phyloP scores from a whole-genome alignment of 2,888 invertebrate genomes.

The Leucania comma region DNA sequence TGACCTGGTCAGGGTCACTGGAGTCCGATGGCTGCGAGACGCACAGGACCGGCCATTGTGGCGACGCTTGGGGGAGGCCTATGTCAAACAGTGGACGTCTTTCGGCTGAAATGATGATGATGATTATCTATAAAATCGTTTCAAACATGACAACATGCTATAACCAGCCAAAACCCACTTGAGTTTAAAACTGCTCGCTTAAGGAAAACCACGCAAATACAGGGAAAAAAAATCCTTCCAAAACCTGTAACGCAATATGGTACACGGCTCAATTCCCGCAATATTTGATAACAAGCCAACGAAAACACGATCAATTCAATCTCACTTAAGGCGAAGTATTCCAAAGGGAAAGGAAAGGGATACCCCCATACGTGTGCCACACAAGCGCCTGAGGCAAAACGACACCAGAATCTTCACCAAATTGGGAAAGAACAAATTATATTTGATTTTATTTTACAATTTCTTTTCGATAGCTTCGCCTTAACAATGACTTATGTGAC shows the following conservation, averaged over 20 bases:
- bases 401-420: conserved; percentile 67
- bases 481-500: conserved; percentile 60
- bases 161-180: not conserved
- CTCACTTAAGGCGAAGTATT: conserved; percentile 75
- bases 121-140: too few relatives aligned
- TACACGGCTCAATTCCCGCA: conserved; percentile 57
- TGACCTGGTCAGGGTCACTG: too few relatives aligned
- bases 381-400: conserved; percentile 55
- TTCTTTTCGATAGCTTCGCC: conserved; percentile 79
- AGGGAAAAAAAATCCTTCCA: conserved; percentile 27
- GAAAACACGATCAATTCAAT: conserved; percentile 79
- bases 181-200: conserved; percentile 5
- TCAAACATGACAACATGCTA: too few relatives aligned
- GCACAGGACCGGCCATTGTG: too few relatives aligned
- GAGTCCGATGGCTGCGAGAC: too few relatives aligned
- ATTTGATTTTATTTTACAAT: conserved; percentile 89
- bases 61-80: too few relatives aligned
- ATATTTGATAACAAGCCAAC: conserved; percentile 57
- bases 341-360: conserved; percentile 67
- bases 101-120: too few relatives aligned
- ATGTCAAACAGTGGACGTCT: too few relatives aligned
- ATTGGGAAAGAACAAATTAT: conserved; percentile 86
- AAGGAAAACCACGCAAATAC: conserved; percentile 23
- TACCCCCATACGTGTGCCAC: conserved; percentile 45
- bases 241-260: conserved; percentile 42